Evolutionary conservation across 2,888 invertebrate genomes (phyloP), one percentile per base, ranked within the genome.

Genomic region (Andrena marginata): DNA sequence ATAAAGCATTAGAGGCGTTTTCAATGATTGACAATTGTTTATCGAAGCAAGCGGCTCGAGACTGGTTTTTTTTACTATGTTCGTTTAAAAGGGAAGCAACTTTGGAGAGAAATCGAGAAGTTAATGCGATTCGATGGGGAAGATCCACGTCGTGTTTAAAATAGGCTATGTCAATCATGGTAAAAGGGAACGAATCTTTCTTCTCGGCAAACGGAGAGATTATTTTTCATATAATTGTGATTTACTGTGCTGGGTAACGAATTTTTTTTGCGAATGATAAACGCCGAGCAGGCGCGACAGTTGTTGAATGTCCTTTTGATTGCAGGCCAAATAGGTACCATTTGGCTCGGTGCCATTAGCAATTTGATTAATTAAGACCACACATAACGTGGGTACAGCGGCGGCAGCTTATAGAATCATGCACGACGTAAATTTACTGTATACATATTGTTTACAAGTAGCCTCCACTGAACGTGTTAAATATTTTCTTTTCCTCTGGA

Each of bases 341-440:
- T 80, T 87, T 89, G 89, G 89, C 89, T 62, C 7, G 4, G 62
- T 72, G 89, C 89, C 89, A 80, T 65, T 63, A 79, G 73, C 74
- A 71, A 81, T 77, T 82, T 88, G 90, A 90, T 90, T 90, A 90
- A 90, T 90, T 90, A 88, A 85, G 77, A 65, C 42, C 80, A 13
- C 64, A 7, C 13, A 62, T 76, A 69, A 77, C 77, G 71, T 69
- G 51, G 10, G 23, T 54, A 64, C 49, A 60, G 48, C 7, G 51
- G 49, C 31, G 42, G 10, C 5, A 49, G 29, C 16, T 62, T 72
- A 60, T 31, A 65, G 48, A 26, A 83, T 56, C 42, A 54, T 76
- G 26, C 31, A 20, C 8, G 23, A 74, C 8, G 33, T 51, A 23
- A 59, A 33, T 72, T 42, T 42, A 26, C 49, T n/a, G 13, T 70